Conservation (phyloP, 2,797 vertebrate species). For the Acridotheres tristis region DNA sequence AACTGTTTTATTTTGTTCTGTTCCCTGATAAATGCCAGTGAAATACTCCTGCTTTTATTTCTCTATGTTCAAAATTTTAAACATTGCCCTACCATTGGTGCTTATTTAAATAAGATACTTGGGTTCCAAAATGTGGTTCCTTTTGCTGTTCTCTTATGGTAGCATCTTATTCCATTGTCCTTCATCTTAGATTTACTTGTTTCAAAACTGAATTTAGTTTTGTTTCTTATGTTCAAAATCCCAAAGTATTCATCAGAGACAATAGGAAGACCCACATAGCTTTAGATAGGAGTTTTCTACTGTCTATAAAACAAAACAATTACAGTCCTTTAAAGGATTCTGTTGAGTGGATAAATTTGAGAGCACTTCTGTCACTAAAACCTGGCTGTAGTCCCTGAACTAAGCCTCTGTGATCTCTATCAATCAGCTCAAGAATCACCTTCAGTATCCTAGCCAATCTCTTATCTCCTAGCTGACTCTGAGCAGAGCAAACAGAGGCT, state of each 20-base stretch:
- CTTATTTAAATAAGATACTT: background rate
- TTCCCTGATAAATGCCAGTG: background rate
- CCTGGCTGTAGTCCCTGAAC: conserved; percentile 20
- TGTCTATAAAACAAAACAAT: background rate
- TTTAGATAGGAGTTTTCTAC: background rate
- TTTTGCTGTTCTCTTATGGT: background rate
- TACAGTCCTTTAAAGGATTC: background rate
- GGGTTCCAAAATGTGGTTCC: background rate
- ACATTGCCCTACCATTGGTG: background rate
- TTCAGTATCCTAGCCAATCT: background rate
- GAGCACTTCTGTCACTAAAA: background rate
- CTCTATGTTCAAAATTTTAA: background rate
- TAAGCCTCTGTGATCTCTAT: conserved; percentile 21
- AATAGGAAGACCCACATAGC: background rate
- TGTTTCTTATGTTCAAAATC: background rate
- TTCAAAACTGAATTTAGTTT: background rate
- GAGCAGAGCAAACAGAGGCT: background rate
- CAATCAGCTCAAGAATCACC: conserved; percentile 33
- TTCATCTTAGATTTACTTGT: background rate
- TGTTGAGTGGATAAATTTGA: background rate
- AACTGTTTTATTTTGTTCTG: background rate
- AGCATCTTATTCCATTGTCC: background rate
- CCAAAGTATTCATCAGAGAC: background rate
- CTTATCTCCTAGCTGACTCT: conserved; percentile 16
- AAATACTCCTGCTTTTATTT: background rate